Evolutionary conservation across 2,888 invertebrate genomes (phyloP).

Genomic region (Rhamphomyia laevipes): DNA sequence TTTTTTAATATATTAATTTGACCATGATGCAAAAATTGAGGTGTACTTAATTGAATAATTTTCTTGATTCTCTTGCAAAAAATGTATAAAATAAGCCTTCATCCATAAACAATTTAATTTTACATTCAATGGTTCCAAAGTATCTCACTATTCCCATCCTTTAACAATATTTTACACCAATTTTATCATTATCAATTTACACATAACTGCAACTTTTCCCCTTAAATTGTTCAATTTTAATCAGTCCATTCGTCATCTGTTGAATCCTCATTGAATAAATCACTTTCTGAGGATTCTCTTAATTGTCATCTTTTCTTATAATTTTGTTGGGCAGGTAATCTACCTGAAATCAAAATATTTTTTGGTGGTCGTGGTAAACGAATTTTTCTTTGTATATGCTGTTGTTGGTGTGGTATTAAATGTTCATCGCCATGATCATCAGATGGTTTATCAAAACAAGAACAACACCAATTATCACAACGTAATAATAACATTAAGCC

Average conservation of each 20-base stretch:
- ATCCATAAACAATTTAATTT: too few species aligned
- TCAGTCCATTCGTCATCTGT: slow-evolving; percentile 25
- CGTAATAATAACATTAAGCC: slow-evolving; percentile 30
- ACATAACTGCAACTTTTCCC: too few species aligned
- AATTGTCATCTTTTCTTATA: slow-evolving; percentile 36
- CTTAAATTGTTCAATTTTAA: slow-evolving; percentile 2
- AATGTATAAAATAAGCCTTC: too few species aligned
- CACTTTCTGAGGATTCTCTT: slow-evolving; percentile 33
- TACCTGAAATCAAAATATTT: slow-evolving; percentile 25
- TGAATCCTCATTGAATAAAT: slow-evolving; percentile 30
- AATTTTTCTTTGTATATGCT: slow-evolving; percentile 16
- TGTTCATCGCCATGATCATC: slow-evolving; percentile 28
- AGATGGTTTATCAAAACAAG: slow-evolving; percentile 29
- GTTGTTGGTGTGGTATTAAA: slow-evolving; percentile 28
- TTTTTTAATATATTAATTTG: too few species aligned
- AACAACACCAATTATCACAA: slow-evolving; percentile 35
- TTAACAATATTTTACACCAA: too few species aligned
- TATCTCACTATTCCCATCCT: too few species aligned
- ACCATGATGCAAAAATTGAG: too few species aligned
- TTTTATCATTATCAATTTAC: too few species aligned
- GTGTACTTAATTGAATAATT: too few species aligned
- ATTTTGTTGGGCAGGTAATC: slow-evolving; percentile 19
- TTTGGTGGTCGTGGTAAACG: slow-evolving; percentile 32
- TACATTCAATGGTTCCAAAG: too few species aligned
- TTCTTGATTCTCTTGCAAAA: too few species aligned